Evolutionary conservation across 2,113 vertebrate genomes (phyloP).

Genomic region (Noturus placidus): DNA sequence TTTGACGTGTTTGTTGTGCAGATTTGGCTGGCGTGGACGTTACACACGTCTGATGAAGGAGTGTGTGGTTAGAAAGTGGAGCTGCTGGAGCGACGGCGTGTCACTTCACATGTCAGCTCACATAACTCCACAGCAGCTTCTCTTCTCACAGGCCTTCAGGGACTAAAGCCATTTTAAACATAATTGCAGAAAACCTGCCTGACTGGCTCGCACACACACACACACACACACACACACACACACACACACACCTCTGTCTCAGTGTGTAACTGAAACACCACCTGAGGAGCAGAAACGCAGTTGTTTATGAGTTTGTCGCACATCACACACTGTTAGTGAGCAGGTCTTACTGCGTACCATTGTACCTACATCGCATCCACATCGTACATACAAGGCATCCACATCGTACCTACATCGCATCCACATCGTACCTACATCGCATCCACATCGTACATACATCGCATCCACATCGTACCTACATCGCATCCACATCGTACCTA

Average conservation of each 20-base stretch:
- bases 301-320: constrained; percentile 18
- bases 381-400: background rate
- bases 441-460: background rate
- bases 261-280: constrained; percentile 31
- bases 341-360: background rate
- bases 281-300: background rate
- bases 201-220: constrained; percentile 64
- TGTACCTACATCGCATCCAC: background rate
- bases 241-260: background rate
- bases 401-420: background rate
- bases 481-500: background rate
- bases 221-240: constrained; percentile 12
- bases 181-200: constrained; percentile 75
- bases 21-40: background rate
- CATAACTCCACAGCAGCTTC: constrained; percentile 24
- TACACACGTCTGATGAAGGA: background rate
- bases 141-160: constrained; percentile 63
- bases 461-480: background rate
- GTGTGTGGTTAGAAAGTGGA: background rate
- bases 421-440: too few relatives aligned
- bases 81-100: constrained; percentile 17
- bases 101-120: constrained; percentile 30
- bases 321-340: background rate
- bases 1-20: background rate
- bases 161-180: constrained; percentile 71